Percentiles rank a stretch among this genome's conserved stretches.
phyloP scores from a whole-genome alignment of 2,113 vertebrate species.

The Hydrolagus affinis region DNA sequence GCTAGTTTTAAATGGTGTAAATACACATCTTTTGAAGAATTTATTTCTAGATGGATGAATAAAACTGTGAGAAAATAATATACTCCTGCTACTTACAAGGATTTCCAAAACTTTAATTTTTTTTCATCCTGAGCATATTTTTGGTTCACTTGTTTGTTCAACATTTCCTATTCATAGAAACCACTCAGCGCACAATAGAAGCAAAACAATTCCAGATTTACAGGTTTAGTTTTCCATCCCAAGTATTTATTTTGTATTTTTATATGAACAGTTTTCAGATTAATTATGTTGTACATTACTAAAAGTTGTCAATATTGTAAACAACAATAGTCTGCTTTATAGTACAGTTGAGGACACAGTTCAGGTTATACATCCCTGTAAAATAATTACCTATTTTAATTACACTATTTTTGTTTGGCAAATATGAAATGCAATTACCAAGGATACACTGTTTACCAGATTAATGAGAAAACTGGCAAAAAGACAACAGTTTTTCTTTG shows the following conservation, averaged over 20 bases:
- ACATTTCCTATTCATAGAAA: not conserved
- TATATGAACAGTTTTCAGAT: slow-evolving; percentile 14
- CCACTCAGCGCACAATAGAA: not conserved
- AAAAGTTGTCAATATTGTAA: not conserved
- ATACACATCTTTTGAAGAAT: not conserved
- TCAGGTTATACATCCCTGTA: slow-evolving; percentile 27
- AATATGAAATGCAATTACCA: slow-evolving; percentile 32
- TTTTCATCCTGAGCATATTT: not conserved
- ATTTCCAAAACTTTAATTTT: not conserved
- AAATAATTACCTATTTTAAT: slow-evolving; percentile 32
- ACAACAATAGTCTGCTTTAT: not conserved
- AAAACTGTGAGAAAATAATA: not conserved
- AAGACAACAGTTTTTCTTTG: slow-evolving; percentile 24
- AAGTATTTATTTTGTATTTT: slow-evolving; percentile 20
- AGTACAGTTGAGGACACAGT: slow-evolving; percentile 6
- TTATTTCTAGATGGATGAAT: not conserved
- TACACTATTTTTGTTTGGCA: slow-evolving; percentile 32
- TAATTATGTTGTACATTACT: slow-evolving; percentile 31
- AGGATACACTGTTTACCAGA: slow-evolving; percentile 32
- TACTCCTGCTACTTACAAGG: not conserved
- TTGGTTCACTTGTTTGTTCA: too few species aligned
- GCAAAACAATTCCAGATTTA: slow-evolving; percentile 4
- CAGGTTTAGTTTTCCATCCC: not conserved
- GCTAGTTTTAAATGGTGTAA: not conserved
- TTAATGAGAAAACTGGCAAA: slow-evolving; percentile 30